A percentile compares a stretch with the other conserved stretches of the same genome.
phyloP scores from a whole-genome alignment of 1,140 invertebrate species.

The Megalonaias nervosa region DNA sequence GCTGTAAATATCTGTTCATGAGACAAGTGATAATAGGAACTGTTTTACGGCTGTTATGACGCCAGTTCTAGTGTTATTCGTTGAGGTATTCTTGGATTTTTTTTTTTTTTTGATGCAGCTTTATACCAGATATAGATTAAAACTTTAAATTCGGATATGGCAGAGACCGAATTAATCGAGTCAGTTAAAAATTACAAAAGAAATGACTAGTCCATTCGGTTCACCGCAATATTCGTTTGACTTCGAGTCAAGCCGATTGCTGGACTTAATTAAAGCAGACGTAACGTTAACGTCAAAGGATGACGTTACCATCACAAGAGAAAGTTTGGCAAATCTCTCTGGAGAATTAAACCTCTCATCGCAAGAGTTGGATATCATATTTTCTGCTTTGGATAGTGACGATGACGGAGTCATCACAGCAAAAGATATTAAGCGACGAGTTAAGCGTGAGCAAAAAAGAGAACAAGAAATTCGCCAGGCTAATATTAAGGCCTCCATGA shows the following conservation, averaged over 20 bases:
- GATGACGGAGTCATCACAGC: conserved; percentile 42
- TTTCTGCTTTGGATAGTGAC: conserved; percentile 45
- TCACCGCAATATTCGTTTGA: conserved; percentile 28
- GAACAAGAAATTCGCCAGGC: too few relatives aligned
- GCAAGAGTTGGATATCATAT: conserved; percentile 48
- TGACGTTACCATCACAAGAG: conserved; percentile 35
- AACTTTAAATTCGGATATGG: too few relatives aligned
- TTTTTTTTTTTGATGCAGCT: too few relatives aligned
- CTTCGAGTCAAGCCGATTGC: conserved; percentile 22
- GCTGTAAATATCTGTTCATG: too few relatives aligned
- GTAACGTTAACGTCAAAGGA: conserved; percentile 1
- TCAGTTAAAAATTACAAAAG: neutral
- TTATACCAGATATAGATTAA: too few relatives aligned
- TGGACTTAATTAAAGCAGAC: conserved; percentile 24
- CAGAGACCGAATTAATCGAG: too few relatives aligned
- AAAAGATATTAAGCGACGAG: neutral
- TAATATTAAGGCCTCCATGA: too few relatives aligned
- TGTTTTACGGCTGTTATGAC: too few relatives aligned
- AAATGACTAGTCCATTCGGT: conserved; percentile 1
- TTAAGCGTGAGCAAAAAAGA: too few relatives aligned
- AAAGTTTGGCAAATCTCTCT: conserved; percentile 39
- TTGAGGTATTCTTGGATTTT: too few relatives aligned
- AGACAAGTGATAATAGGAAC: too few relatives aligned
- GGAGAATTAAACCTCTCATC: conserved; percentile 36
- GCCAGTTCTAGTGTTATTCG: too few relatives aligned